These are phyloP conservation scores for Drosophila tani DNA, from an alignment of 1,140 invertebrate species.

Conservation along the genomic window DNA sequence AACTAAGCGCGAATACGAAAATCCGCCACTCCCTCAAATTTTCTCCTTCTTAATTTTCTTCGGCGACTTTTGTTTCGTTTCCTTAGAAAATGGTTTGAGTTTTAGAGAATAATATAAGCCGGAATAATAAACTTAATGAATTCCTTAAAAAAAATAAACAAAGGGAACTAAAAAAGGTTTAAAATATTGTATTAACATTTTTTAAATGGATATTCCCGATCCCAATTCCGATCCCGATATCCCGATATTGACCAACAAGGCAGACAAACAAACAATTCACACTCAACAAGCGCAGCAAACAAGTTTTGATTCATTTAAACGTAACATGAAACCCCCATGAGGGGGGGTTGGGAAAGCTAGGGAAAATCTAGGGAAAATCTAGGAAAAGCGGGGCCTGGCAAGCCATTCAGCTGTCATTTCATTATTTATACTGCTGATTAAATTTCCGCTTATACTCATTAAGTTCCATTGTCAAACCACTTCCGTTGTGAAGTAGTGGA, in stretches of 20 bases:
- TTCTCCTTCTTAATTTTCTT: conserved; percentile 8
- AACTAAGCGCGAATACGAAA: conserved; percentile 11
- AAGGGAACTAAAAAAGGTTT: no score
- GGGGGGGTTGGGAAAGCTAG: not conserved
- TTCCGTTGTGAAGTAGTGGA: conserved; percentile 52
- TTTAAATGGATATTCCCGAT: conserved; percentile 3
- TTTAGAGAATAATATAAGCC: not conserved
- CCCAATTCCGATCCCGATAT: conserved; percentile 26
- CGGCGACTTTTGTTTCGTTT: conserved; percentile 16
- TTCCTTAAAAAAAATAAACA: no score
- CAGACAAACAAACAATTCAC: conserved; percentile 46
- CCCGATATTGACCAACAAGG: conserved; percentile 58
- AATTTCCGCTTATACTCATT: conserved; percentile 83
- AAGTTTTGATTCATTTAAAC: conserved; percentile 69
- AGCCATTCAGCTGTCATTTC: conserved; percentile 78
- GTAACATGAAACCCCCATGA: conserved; percentile 50
- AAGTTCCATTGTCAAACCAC: conserved; percentile 81
- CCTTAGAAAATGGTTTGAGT: not conserved
- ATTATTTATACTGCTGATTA: conserved; percentile 83
- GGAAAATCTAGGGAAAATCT: conserved; percentile 7
- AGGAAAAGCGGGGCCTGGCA: conserved; percentile 16
- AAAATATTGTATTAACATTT: no score
- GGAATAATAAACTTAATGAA: no score
- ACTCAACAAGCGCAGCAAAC: conserved; percentile 68
- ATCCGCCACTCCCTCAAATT: not conserved